phyloP scores from a whole-genome alignment of 1,140 invertebrate species.

The Lepeophtheirus salmonis region DNA sequence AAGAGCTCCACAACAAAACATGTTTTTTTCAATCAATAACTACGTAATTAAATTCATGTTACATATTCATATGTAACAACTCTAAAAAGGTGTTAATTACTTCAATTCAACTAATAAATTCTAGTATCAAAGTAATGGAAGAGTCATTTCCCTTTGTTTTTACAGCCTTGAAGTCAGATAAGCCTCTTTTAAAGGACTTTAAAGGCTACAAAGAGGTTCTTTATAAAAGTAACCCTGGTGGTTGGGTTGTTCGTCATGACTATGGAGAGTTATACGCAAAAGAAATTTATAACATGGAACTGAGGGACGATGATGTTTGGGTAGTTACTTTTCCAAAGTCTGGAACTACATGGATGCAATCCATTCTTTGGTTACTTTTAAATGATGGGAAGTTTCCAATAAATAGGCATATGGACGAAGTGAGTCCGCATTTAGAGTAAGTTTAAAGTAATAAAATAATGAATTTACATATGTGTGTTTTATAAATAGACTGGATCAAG shows the following conservation, averaged over 20 bases:
- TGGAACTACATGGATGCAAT: constrained; percentile 15
- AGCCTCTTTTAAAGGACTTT: background rate
- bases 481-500: background rate
- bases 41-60: too few relatives aligned
- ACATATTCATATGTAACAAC: too few relatives aligned
- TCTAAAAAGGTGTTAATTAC: too few relatives aligned
- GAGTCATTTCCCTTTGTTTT: too few relatives aligned
- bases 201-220: background rate
- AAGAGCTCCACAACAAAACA: too few relatives aligned
- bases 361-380: background rate
- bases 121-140: too few relatives aligned
- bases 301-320: constrained; percentile 14
- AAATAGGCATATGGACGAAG: background rate
- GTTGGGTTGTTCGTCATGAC: background rate
- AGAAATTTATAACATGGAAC: constrained; percentile 8
- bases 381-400: background rate
- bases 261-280: constrained; percentile 5
- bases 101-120: too few relatives aligned
- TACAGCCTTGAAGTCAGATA: too few relatives aligned
- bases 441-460: background rate
- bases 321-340: constrained; percentile 11
- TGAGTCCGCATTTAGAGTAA: background rate
- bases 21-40: too few relatives aligned
- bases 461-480: background rate
- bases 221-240: background rate